Conservation (phyloP, 1,140 invertebrate genomes). For the Maconellicoccus hirsutus region DNA sequence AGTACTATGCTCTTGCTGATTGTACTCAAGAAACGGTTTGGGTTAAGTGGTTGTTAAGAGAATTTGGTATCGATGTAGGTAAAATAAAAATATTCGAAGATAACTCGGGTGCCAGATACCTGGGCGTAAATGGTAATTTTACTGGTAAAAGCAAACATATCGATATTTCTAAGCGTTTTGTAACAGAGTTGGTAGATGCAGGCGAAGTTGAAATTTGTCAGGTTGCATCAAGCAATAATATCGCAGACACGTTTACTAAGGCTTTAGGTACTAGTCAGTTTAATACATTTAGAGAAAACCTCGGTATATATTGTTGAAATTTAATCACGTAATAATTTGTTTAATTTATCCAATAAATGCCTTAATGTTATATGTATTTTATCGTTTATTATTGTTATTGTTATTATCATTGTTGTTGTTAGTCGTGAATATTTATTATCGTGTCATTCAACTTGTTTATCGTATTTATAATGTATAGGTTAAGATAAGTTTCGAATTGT, state of each 20-base stretch:
- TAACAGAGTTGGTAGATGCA: background rate
- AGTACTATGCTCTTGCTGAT: constrained; percentile 32
- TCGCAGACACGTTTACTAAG: background rate
- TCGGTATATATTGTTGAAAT: too few relatives aligned
- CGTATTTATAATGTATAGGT: too few relatives aligned
- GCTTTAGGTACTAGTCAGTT: background rate
- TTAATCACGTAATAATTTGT: too few relatives aligned
- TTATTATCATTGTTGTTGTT: too few relatives aligned
- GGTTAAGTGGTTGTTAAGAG: constrained; percentile 1
- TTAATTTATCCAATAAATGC: too few relatives aligned
- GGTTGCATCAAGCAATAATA: background rate
- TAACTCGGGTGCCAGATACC: background rate
- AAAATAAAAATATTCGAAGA: background rate
- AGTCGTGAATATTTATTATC: too few relatives aligned
- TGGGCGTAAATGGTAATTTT: background rate
- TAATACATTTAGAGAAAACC: background rate
- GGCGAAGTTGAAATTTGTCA: background rate
- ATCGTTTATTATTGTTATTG: too few relatives aligned
- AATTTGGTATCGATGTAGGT: background rate
- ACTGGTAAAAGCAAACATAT: background rate
- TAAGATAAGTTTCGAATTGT: too few relatives aligned
- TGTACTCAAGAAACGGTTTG: constrained; percentile 28
- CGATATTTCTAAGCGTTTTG: background rate
- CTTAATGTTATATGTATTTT: too few relatives aligned
- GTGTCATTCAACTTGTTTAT: too few relatives aligned